Base-by-base conservation (phyloP, 2,888 invertebrate genomes). In the Bombyx huttoni region DNA sequence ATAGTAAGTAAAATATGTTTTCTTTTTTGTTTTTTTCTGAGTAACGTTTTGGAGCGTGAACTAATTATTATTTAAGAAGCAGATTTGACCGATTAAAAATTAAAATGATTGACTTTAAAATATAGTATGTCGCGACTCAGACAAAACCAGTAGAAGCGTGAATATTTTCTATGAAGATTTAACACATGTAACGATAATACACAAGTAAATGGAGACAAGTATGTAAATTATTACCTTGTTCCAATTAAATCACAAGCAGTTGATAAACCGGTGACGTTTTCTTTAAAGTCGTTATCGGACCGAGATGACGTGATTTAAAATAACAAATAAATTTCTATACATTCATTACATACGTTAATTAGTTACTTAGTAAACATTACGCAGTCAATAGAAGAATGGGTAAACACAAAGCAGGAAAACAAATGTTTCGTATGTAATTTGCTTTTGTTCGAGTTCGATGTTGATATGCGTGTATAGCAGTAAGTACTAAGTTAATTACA, bases 201-300 rank as follows among this genome's bases (percentile, higher is more conserved):
- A 56, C 60, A 65, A 64, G 62, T 66, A 60, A 60, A 60, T 60
- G 64, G 66, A 70, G 68, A 68, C 61, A 56, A 70, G 61, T 62
- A 68, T 67, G 67, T 74, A 73, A 70, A 72, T 75, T 74, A 73
- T 74, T 73, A 73, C 75, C 73, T 75, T 73, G 75, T 70, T 70
- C 75, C 68, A 73, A 68, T 76, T 75, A 65, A 72, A 68, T 65
- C 62, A 65, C 64, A 58, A 56, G 56, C 61, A 53, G 59, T 64
- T 54, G 60, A 65, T 64, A 62, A 57, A 53, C 48, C 56, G 53
- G 55, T 74, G 73, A 70, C 67, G 69, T 69, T 68, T 60, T 68
- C 63, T 61, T 60, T 64, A 57, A 64, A 61, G 57, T 55, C 57
- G 55, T 55, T 62, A 62, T 62, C 64, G 53, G 47, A 54, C 51